Evolutionary conservation across 2,113 vertebrate species (phyloP), one percentile per base, ranked within the genome.

Genomic region (Megaleporinus macrocephalus): DNA sequence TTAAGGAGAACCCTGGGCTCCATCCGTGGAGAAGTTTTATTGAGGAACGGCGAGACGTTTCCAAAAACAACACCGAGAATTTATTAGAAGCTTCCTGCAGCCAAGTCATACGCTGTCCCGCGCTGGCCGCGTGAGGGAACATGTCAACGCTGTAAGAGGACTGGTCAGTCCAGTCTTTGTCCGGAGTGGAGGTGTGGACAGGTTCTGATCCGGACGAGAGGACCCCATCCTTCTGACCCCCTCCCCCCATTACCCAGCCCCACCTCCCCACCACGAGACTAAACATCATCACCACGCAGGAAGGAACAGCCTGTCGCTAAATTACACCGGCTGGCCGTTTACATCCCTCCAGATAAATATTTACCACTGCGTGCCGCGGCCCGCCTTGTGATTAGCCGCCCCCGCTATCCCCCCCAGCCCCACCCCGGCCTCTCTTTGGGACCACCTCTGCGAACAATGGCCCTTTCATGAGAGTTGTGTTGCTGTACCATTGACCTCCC

Each of bases 381-480:
- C 80, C 36, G 81, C 85, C 85, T 86, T 86, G 85, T 86, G 85
- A 86, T 86, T 81, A 86, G 85, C 85, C 73, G 70, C 81, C 81
- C 82, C 81, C 81, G 57, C 69, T 80, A 41, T 16, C 59, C 75
- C 73, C 75, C 63, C 53, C 53, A 57, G n/a, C 68, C 62, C 24
- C 51, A 59, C 81, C 59, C 84, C 83, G 59, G 76, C 84, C 87
- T 90, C 84, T 87, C 89, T 30, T 70, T 44, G 86, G 88, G 94
- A 94, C 94, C 94, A 94, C 94, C 93, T 92, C 88, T 82, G 89
- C 84, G 93, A 94, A 94, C 93, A 95, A 94, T 94, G 87, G 87
- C 68, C 80, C 92, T 91, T 93, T 95, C 92, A 91, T 92, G 88
- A 84, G 83, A 83, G 87, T 87, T 84, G 79, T 87, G 87, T 90